Evolutionary conservation across 2,113 vertebrate species (phyloP).

Genomic region (Kryptolebias marmoratus): DNA sequence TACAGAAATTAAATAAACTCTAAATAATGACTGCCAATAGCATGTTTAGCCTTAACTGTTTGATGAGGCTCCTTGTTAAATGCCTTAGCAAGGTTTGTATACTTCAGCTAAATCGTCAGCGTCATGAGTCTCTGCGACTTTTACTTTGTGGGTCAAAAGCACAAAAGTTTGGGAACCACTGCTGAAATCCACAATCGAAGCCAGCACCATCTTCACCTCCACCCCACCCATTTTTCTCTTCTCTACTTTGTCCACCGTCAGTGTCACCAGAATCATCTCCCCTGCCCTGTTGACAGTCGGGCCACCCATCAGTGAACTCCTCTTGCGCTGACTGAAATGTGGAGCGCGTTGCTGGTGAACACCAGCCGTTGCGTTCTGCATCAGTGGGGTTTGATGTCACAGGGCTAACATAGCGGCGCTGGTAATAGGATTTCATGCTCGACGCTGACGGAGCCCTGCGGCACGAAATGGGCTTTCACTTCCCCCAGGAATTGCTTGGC

Average conservation of each 20-base stretch:
- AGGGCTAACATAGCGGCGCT: conserved; percentile 64
- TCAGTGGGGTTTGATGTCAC: conserved; percentile 72
- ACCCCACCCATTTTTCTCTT: background rate
- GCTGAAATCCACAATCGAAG: background rate
- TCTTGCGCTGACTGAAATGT: conserved; percentile 42
- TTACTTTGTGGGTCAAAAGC: no score
- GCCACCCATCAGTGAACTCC: conserved; percentile 59
- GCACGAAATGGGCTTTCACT: conserved; percentile 73
- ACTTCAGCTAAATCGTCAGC: no score
- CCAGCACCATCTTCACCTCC: background rate
- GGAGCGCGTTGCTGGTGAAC: conserved; percentile 55
- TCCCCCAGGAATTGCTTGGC: conserved; percentile 69
- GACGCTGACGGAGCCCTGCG: conserved; percentile 60
- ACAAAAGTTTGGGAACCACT: background rate
- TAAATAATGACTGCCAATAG: no score
- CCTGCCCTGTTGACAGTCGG: conserved; percentile 35
- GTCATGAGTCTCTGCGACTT: no score
- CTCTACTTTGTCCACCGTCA: conserved; percentile 38
- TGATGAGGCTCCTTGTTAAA: no score
- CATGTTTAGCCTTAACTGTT: no score
- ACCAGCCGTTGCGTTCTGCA: conserved; percentile 62
- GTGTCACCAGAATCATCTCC: conserved; percentile 42
- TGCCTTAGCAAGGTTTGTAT: no score
- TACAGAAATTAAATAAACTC: no score
- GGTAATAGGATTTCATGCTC: conserved; percentile 82